These are phyloP conservation scores for Cavia porcellus DNA, from an alignment of 2,113 vertebrate genomes.

Conservation along the genomic window DNA sequence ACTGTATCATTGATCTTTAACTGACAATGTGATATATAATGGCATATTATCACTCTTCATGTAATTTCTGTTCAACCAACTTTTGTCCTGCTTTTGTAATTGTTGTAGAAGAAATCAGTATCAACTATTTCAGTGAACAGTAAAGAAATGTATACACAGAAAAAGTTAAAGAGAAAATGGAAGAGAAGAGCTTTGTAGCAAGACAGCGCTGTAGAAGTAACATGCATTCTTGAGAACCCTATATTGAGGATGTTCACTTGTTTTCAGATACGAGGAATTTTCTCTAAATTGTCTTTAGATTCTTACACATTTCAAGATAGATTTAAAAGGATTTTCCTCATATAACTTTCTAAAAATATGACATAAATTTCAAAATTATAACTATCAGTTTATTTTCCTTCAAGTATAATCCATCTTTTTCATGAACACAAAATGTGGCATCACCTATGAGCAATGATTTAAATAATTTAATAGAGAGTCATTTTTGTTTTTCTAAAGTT, in stretches of 20 bases:
- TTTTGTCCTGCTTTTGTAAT: not conserved
- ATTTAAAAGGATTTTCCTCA: not conserved
- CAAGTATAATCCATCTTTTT: not conserved
- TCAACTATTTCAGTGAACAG: not conserved
- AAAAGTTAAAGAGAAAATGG: conserved; percentile 35
- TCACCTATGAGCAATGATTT: too few relatives aligned
- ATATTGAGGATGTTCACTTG: not conserved
- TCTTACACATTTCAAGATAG: not conserved
- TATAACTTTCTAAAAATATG: not conserved
- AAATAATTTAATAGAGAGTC: not conserved
- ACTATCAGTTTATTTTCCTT: not conserved
- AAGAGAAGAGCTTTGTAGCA: not conserved
- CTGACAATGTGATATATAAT: not conserved
- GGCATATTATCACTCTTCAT: not conserved
- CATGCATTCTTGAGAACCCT: not conserved
- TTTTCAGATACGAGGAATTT: not conserved
- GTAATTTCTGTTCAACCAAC: not conserved
- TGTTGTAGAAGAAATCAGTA: not conserved
- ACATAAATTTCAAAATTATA: not conserved
- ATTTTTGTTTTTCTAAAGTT: not conserved
- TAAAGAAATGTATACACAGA: not conserved
- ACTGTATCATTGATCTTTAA: conserved; percentile 63
- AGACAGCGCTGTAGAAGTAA: not conserved
- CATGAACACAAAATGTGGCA: not conserved
- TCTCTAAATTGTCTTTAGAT: not conserved